Conservation (phyloP, 1,140 invertebrate species). For the Tribolium madens region DNA sequence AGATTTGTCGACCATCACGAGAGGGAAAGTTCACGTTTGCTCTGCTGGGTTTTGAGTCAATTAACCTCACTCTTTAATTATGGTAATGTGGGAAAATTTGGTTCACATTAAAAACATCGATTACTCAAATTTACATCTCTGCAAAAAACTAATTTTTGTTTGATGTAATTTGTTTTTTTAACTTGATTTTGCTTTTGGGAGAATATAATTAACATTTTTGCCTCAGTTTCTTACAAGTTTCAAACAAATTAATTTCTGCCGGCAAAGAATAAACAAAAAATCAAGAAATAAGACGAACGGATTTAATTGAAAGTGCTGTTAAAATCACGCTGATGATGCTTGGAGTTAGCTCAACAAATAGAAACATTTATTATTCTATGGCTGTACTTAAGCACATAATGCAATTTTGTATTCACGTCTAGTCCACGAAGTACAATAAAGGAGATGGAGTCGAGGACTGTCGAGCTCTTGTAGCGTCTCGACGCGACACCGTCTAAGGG, state of each 20-base stretch:
- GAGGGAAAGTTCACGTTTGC: neutral
- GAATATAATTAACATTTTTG: neutral
- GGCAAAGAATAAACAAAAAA: neutral
- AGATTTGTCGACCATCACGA: slow-evolving; percentile 3
- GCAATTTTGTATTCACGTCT: slow-evolving; percentile 36
- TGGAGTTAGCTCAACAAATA: neutral
- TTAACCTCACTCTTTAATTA: neutral
- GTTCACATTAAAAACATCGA: slow-evolving; percentile 10
- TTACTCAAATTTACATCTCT: slow-evolving; percentile 5
- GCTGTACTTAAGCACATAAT: slow-evolving; percentile 21
- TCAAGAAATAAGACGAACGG: neutral
- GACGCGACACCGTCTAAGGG: slow-evolving; percentile 4
- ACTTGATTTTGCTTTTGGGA: neutral
- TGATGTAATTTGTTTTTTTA: neutral
- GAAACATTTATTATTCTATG: slow-evolving; percentile 27
- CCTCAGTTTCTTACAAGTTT: neutral
- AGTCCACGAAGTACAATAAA: slow-evolving; percentile 27
- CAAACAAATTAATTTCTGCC: neutral
- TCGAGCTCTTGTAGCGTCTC: slow-evolving; percentile 22
- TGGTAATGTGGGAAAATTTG: neutral
- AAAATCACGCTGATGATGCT: neutral
- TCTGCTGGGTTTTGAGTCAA: neutral
- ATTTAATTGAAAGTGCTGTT: neutral
- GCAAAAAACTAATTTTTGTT: neutral
- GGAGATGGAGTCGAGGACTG: slow-evolving; percentile 19